These are phyloP conservation scores for Cotesia vestalis DNA, from an alignment of 1,140 invertebrate species.

Conservation along the genomic window DNA sequence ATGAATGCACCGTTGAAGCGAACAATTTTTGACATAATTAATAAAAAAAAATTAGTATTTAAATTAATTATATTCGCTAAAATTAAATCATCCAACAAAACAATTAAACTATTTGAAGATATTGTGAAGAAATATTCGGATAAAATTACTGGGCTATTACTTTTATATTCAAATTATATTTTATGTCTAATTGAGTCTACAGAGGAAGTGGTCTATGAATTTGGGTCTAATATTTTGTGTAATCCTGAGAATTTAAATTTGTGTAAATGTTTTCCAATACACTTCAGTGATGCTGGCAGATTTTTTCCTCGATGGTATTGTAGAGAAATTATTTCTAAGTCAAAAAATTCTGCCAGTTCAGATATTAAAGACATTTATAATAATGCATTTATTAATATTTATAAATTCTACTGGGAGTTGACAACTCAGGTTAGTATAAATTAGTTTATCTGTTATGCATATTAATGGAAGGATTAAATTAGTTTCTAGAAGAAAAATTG, in stretches of 20 bases:
- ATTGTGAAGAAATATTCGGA: constrained; percentile 28
- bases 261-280: constrained; percentile 34
- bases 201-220: constrained; percentile 34
- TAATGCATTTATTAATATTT: constrained; percentile 15
- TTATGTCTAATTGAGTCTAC: constrained; percentile 35
- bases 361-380: constrained; percentile 26
- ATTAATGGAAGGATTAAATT: constrained; percentile 17
- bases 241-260: constrained; percentile 14
- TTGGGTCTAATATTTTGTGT: constrained; percentile 24
- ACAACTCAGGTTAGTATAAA: constrained; percentile 3
- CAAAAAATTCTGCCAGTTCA: background rate
- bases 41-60: constrained; percentile 12
- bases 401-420: constrained; percentile 29
- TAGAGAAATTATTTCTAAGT: constrained; percentile 12
- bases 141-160: constrained; percentile 32
- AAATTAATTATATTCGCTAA: constrained; percentile 30
- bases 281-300: constrained; percentile 23
- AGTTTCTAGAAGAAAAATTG: constrained; percentile 27
- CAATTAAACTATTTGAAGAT: constrained; percentile 26
- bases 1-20: constrained; percentile 33
- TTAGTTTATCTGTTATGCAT: constrained; percentile 8
- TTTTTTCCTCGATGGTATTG: constrained; percentile 36
- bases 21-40: constrained; percentile 25
- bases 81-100: constrained; percentile 11
- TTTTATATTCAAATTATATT: constrained; percentile 34